Evolutionary conservation across 2,888 invertebrate species (phyloP).

Genomic region (Ferrisia virgata): DNA sequence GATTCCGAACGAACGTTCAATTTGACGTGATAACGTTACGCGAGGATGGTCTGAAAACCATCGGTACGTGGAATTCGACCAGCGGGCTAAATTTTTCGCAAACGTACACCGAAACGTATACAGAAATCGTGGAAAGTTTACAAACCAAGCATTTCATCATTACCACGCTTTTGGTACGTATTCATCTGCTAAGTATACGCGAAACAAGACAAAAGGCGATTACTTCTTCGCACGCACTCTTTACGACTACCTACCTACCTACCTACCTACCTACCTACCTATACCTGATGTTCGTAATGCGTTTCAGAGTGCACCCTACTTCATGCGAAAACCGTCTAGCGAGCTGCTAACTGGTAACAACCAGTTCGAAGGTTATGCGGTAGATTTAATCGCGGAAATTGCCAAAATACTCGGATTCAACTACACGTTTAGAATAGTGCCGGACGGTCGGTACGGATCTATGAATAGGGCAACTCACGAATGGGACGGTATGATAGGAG

Average conservation of each 20-base stretch:
- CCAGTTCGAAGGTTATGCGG: conserved; percentile 90
- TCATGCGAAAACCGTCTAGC: conserved; percentile 86
- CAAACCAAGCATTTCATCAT: conserved; percentile 90
- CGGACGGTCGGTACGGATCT: conserved; percentile 81
- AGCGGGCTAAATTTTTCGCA: conserved; percentile 84
- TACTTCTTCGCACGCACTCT: not conserved
- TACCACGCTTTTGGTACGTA: conserved; percentile 82
- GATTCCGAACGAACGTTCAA: conserved; percentile 85
- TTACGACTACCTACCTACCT: not conserved
- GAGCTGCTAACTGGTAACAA: conserved; percentile 83
- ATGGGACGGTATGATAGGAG: conserved; percentile 90
- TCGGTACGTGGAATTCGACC: conserved; percentile 85
- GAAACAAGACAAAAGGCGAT: too few species aligned
- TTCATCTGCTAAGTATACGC: too few species aligned
- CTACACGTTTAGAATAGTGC: conserved; percentile 80
- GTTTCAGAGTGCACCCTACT: conserved; percentile 87
- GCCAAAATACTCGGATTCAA: conserved; percentile 82
- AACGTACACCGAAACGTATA: conserved; percentile 79
- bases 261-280: not conserved
- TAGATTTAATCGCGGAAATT: conserved; percentile 91
- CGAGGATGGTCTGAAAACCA: conserved; percentile 76
- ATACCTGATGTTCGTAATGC: too few species aligned
- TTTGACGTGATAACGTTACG: conserved; percentile 88
- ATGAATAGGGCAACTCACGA: conserved; percentile 77
- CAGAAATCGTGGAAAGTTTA: conserved; percentile 82